Evolutionary conservation across 1,140 invertebrate species (phyloP).

Genomic region (Pemphigus obesinymphae): DNA sequence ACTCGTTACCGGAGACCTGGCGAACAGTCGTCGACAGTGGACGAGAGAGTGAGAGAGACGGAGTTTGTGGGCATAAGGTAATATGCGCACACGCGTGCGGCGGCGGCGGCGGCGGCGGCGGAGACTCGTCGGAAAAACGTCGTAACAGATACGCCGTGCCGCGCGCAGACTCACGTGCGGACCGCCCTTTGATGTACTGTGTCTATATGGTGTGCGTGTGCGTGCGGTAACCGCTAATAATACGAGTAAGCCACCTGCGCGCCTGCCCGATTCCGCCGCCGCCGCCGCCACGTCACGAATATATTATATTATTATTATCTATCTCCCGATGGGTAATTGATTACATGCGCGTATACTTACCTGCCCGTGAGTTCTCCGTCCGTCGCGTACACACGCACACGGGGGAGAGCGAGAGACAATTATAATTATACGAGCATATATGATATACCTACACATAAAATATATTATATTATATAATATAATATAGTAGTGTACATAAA

Average conservation of each 20-base stretch:
- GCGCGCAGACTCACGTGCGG: conserved; percentile 8
- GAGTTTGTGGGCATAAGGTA: too few relatives aligned
- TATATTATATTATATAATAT: background rate
- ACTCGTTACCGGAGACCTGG: conserved; percentile 9
- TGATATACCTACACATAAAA: background rate
- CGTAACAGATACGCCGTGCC: background rate
- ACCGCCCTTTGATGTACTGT: conserved; percentile 30
- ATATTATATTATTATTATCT: background rate
- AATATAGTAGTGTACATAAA: background rate
- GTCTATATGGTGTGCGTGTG: background rate
- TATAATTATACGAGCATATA: background rate
- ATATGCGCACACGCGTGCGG: too few relatives aligned
- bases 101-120: too few relatives aligned
- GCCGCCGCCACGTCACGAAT: conserved; percentile 14
- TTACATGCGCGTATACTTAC: too few relatives aligned
- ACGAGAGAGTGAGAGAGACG: background rate
- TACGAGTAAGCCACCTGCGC: conserved; percentile 27
- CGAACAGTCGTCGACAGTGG: background rate
- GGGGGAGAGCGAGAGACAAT: too few relatives aligned
- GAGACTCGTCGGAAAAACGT: background rate
- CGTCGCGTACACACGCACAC: too few relatives aligned
- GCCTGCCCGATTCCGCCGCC: background rate
- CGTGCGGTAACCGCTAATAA: conserved; percentile 31
- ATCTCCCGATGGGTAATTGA: background rate
- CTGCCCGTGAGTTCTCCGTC: too few relatives aligned